Conservation (phyloP, 2,113 vertebrate genomes). For the Puma concolor region DNA sequence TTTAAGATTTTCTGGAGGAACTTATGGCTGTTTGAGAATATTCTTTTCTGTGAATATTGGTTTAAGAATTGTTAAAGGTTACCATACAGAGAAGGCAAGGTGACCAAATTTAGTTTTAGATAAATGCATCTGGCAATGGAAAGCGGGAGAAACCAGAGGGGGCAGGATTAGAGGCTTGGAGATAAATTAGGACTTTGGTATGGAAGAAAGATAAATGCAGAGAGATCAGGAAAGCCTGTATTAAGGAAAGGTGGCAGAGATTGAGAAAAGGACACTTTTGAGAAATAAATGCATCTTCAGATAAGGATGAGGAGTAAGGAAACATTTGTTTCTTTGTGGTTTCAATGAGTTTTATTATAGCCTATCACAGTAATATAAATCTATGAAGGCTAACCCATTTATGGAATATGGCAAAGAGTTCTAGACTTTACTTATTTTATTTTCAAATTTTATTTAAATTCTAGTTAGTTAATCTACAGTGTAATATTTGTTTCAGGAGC, state of each 20-base stretch:
- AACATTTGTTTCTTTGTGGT: neutral
- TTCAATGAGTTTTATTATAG: neutral
- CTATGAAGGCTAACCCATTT: neutral
- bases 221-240: neutral
- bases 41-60: neutral
- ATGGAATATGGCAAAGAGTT: neutral
- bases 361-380: neutral
- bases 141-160: neutral
- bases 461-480: no score
- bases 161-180: neutral
- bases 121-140: neutral
- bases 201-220: neutral
- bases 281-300: neutral
- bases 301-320: neutral
- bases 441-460: no score
- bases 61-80: constrained; percentile 2
- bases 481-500: no score
- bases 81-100: neutral
- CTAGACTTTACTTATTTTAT: neutral
- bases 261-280: neutral
- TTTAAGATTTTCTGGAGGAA: neutral
- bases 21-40: neutral
- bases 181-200: neutral
- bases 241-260: neutral
- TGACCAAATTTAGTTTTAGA: neutral